Evolutionary conservation across 2,113 vertebrate species (phyloP).

Genomic region (Gallinago jamesoni): DNA sequence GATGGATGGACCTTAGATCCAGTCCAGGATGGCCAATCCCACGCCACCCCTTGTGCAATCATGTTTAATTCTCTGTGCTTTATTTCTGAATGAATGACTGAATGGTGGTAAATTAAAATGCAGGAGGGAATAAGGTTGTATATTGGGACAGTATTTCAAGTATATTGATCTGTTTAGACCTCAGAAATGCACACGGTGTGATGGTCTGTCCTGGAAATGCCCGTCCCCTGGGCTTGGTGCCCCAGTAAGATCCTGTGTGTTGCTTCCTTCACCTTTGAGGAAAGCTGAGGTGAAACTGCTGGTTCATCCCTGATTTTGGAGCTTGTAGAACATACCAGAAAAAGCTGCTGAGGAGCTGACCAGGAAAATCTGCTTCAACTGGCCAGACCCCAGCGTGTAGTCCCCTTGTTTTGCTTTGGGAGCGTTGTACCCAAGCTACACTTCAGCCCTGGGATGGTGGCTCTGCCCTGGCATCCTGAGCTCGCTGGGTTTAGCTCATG

Average conservation of each 20-base stretch:
- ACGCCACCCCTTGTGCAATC: accelerated
- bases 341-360: neutral
- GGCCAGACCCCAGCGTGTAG: accelerated
- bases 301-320: neutral
- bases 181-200: neutral
- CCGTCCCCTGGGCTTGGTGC: neutral
- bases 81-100: neutral
- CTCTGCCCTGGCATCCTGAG: neutral
- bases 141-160: neutral
- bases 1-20: neutral
- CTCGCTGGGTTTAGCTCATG: neutral
- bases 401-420: neutral
- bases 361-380: neutral
- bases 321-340: neutral
- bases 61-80: neutral
- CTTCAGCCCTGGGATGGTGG: neutral
- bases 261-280: neutral
- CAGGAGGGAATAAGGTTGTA: accelerated
- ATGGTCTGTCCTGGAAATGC: neutral
- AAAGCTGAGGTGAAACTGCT: neutral
- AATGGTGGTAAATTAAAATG: neutral
- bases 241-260: accelerated
- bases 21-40: accelerated
- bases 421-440: neutral
- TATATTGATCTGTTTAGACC: neutral